Conservation (phyloP, 1,140 invertebrate genomes). For the Papilio aristodemus region DNA sequence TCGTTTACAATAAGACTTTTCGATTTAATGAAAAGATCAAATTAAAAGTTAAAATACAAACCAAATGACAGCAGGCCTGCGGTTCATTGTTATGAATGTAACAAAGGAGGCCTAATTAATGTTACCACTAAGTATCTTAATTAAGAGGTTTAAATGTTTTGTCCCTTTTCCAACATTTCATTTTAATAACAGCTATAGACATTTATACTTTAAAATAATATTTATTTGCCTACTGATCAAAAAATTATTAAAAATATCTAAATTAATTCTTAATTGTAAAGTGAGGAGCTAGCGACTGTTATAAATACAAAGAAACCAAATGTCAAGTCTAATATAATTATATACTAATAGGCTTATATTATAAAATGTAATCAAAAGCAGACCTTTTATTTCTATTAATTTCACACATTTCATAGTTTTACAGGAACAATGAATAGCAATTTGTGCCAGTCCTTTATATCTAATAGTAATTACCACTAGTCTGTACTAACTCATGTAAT, state of each 20-base stretch:
- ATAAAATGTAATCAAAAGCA: too few relatives aligned
- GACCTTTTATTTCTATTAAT: too few relatives aligned
- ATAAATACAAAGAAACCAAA: too few relatives aligned
- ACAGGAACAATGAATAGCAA: too few relatives aligned
- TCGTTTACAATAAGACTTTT: background rate
- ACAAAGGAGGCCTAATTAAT: constrained; percentile 15
- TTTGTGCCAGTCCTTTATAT: too few relatives aligned
- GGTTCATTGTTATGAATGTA: constrained; percentile 17
- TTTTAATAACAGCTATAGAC: constrained; percentile 7
- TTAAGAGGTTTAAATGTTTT: constrained; percentile 21
- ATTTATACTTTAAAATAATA: background rate
- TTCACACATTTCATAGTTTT: too few relatives aligned
- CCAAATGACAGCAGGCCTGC: constrained; percentile 3
- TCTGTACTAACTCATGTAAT: background rate
- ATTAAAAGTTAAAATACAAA: constrained; percentile 20
- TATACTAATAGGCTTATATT: too few relatives aligned
- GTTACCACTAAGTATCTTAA: constrained; percentile 22
- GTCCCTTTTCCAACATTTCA: constrained; percentile 7
- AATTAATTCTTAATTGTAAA: too few relatives aligned
- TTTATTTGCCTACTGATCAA: background rate
- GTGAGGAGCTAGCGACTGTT: too few relatives aligned
- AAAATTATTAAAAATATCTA: too few relatives aligned
- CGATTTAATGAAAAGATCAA: background rate
- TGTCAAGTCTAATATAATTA: too few relatives aligned
- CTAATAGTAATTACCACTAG: too few relatives aligned